phyloP scores from a whole-genome alignment of 2,797 vertebrate genomes.

The Triplophysa bombifrons region DNA sequence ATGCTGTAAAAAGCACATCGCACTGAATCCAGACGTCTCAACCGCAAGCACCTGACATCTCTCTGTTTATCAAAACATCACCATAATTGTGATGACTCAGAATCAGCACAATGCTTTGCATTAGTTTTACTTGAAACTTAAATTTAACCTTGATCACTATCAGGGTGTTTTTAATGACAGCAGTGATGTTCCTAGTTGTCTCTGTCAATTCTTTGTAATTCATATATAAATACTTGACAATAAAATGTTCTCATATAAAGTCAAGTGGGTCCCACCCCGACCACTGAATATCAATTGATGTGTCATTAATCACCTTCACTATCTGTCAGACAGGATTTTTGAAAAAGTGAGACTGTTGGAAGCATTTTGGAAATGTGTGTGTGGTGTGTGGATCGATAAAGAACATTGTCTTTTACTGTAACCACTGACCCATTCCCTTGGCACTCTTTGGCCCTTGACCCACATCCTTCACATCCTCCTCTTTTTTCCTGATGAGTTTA shows the following conservation, averaged over 20 bases:
- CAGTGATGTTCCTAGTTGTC: constrained; percentile 20
- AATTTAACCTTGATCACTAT: not conserved
- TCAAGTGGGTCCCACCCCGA: constrained; percentile 9
- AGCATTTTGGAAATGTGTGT: constrained; percentile 37
- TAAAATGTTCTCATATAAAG: constrained; percentile 19
- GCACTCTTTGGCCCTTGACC: constrained; percentile 73
- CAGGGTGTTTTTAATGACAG: constrained; percentile 40
- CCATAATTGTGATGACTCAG: not conserved
- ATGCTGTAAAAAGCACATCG: constrained; percentile 10
- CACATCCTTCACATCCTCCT: constrained; percentile 56
- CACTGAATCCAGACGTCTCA: constrained; percentile 9
- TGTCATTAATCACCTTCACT: constrained; percentile 30
- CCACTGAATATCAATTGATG: constrained; percentile 18
- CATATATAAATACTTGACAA: constrained; percentile 31
- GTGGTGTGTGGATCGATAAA: constrained; percentile 71
- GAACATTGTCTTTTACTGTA: constrained; percentile 74
- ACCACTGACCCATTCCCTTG: constrained; percentile 78
- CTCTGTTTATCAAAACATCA: not conserved
- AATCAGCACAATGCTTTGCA: not conserved
- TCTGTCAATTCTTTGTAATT: constrained; percentile 17
- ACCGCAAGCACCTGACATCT: not conserved
- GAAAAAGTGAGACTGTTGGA: not conserved
- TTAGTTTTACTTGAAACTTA: not conserved
- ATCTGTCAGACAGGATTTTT: constrained; percentile 15
- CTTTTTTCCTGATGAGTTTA: constrained; percentile 71